Evolutionary conservation across 1,140 invertebrate genomes (phyloP), one percentile per base, ranked within the genome.

Genomic region (Caenorhabditis tropicalis): DNA sequence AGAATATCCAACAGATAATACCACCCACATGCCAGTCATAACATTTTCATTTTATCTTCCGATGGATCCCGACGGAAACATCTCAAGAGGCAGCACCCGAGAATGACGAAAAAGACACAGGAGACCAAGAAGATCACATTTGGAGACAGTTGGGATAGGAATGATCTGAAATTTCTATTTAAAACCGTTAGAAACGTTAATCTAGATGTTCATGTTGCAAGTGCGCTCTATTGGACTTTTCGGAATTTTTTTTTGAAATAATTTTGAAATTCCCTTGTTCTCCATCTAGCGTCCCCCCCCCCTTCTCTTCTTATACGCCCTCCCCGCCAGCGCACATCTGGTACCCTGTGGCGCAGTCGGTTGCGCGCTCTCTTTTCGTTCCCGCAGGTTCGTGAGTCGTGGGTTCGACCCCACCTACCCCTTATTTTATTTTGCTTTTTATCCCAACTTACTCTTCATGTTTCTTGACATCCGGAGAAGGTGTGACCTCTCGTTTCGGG

Each of bases 41-140:
- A 58, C 79, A 81, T 51, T 81, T 81, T 81, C 6, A 81, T 39
- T 53, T 56, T 43, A 27, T 80, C 70, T 36, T 53, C 48, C 27
- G 43, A 56, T 39, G 49, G 27, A 46, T 43, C 29, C n/a, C 65
- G 36, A 36, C 36, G 33, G 65, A 39, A 43, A n/a, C 65, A 74
- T 27, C 36, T 39, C n/a, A 74, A 43, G 9, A 74, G 12, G 9
- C 65, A 74, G 12, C 7, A 2, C 4, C 65, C 65, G 36, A 43
- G 36, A 10, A 74, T 3, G 5, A 43, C 36, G 65, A 74, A 74
- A 15, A 74, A 74, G 0, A 46, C 36, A 6, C 65, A 31, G 15
- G 65, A 74, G 15, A 24, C 16, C 0, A 29, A 31, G 36, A 74
- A 74, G 15, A 74, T 39, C 4, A 43, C 33, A n/a, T 74, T 74